Conservation (phyloP, 1,140 invertebrate species). For the Thaumetopoea pityocampa region DNA sequence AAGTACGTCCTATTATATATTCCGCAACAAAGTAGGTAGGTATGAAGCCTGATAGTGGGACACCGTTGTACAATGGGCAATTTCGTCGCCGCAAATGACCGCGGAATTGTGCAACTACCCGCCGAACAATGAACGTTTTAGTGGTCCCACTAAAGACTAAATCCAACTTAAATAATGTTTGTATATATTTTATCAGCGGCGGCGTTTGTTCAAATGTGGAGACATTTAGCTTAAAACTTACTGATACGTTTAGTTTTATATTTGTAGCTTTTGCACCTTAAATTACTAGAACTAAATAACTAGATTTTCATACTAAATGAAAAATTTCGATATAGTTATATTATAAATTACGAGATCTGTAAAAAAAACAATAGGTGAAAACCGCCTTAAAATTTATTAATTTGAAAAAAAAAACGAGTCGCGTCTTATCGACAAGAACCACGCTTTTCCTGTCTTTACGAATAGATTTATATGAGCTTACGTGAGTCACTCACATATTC, state of each 20-base stretch:
- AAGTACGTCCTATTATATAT: no score
- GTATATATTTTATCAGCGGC: constrained; percentile 17
- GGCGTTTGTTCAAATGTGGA: not conserved
- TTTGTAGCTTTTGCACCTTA: not conserved
- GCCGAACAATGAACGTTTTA: constrained; percentile 36
- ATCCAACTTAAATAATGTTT: constrained; percentile 27
- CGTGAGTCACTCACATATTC: constrained; percentile 13
- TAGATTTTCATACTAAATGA: no score
- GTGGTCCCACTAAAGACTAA: constrained; percentile 31
- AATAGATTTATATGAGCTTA: constrained; percentile 7
- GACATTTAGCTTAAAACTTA: constrained; percentile 4
- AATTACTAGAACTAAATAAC: no score
- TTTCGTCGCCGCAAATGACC: constrained; percentile 35
- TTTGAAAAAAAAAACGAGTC: not conserved
- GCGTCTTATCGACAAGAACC: not conserved
- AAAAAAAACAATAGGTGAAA: no score
- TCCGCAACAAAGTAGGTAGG: no score
- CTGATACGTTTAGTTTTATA: not conserved
- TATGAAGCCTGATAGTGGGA: no score
- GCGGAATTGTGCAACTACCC: constrained; percentile 37
- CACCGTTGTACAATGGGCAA: no score
- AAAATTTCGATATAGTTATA: no score
- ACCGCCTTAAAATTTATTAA: not conserved
- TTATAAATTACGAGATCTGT: no score
- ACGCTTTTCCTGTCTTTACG: constrained; percentile 4